Evolutionary conservation across 2,888 invertebrate genomes (phyloP).

Genomic region (Agapostemon virescens): DNA sequence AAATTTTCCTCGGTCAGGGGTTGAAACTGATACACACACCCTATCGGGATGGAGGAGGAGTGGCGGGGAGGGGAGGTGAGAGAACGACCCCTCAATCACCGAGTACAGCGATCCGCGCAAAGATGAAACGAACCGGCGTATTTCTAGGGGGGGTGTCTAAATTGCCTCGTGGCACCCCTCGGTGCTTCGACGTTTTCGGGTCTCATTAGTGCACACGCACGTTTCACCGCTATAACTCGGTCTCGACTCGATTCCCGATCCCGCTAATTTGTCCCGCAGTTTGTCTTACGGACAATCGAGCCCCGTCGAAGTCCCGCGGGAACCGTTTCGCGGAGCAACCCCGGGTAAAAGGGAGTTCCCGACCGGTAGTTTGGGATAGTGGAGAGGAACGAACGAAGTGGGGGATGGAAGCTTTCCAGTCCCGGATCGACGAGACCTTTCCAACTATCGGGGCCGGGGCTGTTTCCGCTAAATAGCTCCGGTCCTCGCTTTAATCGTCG

Average conservation of each 20-base stretch:
- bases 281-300: conserved; percentile 45
- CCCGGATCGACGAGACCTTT: conserved; percentile 11
- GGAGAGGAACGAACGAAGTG: not conserved
- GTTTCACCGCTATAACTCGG: conserved; percentile 14
- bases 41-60: not conserved
- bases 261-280: conserved; percentile 41
- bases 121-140: not conserved
- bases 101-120: not conserved
- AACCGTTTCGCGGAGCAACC: conserved; percentile 14
- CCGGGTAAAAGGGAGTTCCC: not conserved
- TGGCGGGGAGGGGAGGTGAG: not conserved
- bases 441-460: conserved; percentile 9
- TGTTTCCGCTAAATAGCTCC: conserved; percentile 22
- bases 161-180: conserved; percentile 3
- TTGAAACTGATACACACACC: not conserved
- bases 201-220: conserved; percentile 12
- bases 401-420: not conserved
- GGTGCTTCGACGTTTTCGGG: not conserved
- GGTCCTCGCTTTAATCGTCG: conserved; percentile 43
- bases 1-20: not conserved
- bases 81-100: not conserved
- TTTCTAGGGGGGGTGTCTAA: not conserved
- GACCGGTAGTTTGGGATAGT: not conserved
- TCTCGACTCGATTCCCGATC: conserved; percentile 22
- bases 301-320: conserved; percentile 8